Evolutionary conservation across 2,797 vertebrate species (phyloP), one percentile per base, ranked within the genome.

Genomic region (Phrynocephalus guinanensis): DNA sequence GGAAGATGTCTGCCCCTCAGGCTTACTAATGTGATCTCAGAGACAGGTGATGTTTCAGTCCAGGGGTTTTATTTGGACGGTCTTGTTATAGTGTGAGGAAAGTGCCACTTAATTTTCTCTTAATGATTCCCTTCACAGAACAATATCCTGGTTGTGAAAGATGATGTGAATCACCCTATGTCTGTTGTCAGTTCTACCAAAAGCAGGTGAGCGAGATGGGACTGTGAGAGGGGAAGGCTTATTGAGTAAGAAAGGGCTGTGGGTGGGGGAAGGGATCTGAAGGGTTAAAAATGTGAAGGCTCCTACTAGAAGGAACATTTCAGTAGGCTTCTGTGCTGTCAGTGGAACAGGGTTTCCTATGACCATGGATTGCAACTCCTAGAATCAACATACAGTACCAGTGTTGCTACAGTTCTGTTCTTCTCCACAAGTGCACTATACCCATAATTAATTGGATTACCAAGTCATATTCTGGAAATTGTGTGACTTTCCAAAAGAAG

Each of bases 111-210:
- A 67, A n/a, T 88, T 77, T n/a, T 0, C 28, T 91, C 10, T 72
- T 84, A 52, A 75, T 95, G 67, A 86, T 92, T 72, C 84, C 81
- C 1, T 81, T 88, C 52, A 38, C 94, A 99, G 99, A 98, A 98
- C 92, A 99, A 99, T 95, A 99, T 99, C 93, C 92, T 97, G 56
- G 97, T 99, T 91, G 98, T 99, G 92, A 98, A 98, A 90, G 98
- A 99, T 0, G 98, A 97, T 8, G 92, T 93, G 28, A 98, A 98
- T 94, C 98, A 99, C 87, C 98, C 99, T 5, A 99, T 99, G 98
- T 97, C 98, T 20, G 92, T 98, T 0, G 98, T 99, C 96, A 99
- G 99, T 96, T 99, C 99, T 66, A 99, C 99, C 91, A 99, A 99
- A 96, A 99, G 99, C 98, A 99, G 99, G 99, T 99, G 86, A 28